These are phyloP conservation scores for Galaxias olidus DNA, from an alignment of 2,797 vertebrate species.

Conservation along the genomic window DNA sequence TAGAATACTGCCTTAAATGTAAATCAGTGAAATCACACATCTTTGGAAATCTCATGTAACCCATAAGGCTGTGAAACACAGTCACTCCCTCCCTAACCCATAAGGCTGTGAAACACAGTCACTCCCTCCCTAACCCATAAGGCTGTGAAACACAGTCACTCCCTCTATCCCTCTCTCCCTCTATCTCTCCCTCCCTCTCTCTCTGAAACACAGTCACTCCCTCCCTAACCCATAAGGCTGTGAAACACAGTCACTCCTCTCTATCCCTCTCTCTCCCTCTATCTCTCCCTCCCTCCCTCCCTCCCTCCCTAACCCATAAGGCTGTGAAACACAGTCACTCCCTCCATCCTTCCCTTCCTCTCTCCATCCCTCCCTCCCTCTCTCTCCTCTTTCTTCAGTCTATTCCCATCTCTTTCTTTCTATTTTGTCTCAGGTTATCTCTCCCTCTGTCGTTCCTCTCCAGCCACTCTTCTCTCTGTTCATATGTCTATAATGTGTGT, in stretches of 20 bases:
- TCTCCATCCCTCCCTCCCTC: too few species aligned
- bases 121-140: too few species aligned
- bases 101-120: slow-evolving; percentile 71
- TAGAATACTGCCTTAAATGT: slow-evolving; percentile 67
- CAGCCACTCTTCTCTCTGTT: not conserved
- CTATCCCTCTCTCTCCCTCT: not conserved
- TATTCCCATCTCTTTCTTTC: not conserved
- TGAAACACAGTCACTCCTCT: slow-evolving; percentile 64
- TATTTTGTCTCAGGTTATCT: not conserved
- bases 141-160: slow-evolving; percentile 69
- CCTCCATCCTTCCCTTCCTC: not conserved
- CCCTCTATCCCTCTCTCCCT: slow-evolving; percentile 48
- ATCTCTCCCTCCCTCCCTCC: slow-evolving; percentile 2
- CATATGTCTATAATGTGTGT: not conserved
- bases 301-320: slow-evolving; percentile 23
- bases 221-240: slow-evolving; percentile 16
- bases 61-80: slow-evolving; percentile 69
- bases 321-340: slow-evolving; percentile 68
- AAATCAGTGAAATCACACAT: slow-evolving; percentile 67
- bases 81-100: too few species aligned
- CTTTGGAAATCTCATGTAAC: slow-evolving; percentile 60
- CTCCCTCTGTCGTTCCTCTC: not conserved
- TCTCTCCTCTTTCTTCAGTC: not conserved
- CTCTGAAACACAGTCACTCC: slow-evolving; percentile 59
- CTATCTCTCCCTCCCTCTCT: too few species aligned